Conservation (phyloP, 2,797 vertebrate species). For the Dendrocincla fuliginosa region DNA sequence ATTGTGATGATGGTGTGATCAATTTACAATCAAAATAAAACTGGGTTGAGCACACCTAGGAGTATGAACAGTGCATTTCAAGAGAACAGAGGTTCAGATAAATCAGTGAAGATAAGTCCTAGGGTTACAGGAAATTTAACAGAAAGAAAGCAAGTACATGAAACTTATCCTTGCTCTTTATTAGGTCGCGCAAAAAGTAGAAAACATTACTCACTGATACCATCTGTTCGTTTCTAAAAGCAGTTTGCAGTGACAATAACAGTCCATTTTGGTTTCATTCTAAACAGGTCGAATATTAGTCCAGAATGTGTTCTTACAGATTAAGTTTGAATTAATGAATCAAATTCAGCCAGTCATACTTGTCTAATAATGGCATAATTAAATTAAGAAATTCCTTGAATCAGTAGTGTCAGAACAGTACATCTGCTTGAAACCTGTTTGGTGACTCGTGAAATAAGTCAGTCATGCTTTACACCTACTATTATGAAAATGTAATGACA, state of each 20-base stretch:
- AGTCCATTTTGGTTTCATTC: background rate
- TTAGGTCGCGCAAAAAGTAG: background rate
- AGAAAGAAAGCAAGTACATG: background rate
- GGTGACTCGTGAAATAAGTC: background rate
- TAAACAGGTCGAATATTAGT: background rate
- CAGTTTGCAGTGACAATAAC: background rate
- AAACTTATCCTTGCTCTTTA: background rate
- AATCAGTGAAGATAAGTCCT: background rate
- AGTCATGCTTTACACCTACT: background rate
- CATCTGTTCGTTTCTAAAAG: background rate
- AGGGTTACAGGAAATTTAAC: background rate
- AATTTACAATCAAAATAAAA: background rate
- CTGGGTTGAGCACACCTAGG: background rate
- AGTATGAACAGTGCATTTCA: background rate
- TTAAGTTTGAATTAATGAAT: background rate
- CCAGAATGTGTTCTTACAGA: background rate
- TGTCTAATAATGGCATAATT: background rate
- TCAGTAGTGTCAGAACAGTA: background rate
- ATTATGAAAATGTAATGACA: background rate
- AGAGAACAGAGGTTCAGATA: background rate
- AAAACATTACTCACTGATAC: background rate
- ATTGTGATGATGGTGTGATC: background rate
- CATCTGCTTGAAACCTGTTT: background rate
- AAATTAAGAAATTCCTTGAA: constrained; percentile 7
- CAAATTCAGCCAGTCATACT: background rate